Evolutionary conservation across 1,140 invertebrate species (phyloP).

Genomic region (Trachymyrmex septentrionalis): DNA sequence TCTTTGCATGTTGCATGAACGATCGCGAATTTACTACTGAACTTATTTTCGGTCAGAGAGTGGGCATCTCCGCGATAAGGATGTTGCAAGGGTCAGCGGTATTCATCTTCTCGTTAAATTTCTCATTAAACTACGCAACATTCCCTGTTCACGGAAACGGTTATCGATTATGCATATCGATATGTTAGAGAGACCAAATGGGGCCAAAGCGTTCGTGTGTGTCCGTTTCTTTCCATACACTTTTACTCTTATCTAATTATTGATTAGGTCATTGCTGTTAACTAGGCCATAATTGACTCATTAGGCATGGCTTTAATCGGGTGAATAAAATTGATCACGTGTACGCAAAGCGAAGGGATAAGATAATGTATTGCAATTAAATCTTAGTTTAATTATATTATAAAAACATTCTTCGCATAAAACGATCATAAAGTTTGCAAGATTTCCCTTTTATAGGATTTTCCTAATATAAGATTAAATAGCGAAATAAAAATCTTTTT

Average conservation of each 20-base stretch:
- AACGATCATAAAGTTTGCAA: neutral
- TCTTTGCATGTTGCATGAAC: constrained; percentile 75
- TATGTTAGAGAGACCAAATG: constrained; percentile 47
- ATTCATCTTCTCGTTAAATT: constrained; percentile 34
- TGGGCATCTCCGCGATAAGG: constrained; percentile 61
- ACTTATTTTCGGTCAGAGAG: constrained; percentile 63
- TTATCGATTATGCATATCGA: constrained; percentile 49
- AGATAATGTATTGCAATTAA: constrained; percentile 3
- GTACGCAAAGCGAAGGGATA: neutral
- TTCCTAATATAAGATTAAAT: neutral
- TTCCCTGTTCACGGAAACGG: constrained; percentile 61
- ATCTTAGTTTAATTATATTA: neutral
- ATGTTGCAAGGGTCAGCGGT: constrained; percentile 58
- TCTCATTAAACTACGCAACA: constrained; percentile 63
- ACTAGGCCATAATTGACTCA: constrained; percentile 39
- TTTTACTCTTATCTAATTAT: constrained; percentile 38
- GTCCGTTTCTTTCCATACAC: constrained; percentile 12
- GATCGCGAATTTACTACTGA: constrained; percentile 73
- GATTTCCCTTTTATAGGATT: neutral
- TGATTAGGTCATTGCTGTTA: constrained; percentile 48
- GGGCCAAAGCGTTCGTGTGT: constrained; percentile 23
- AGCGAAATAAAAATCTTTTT: neutral
- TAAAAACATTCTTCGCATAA: neutral
- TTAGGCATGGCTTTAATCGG: neutral
- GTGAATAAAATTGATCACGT: constrained; percentile 12